Evolutionary conservation across 2,888 invertebrate genomes (phyloP).

Genomic region (Biston betularia): DNA sequence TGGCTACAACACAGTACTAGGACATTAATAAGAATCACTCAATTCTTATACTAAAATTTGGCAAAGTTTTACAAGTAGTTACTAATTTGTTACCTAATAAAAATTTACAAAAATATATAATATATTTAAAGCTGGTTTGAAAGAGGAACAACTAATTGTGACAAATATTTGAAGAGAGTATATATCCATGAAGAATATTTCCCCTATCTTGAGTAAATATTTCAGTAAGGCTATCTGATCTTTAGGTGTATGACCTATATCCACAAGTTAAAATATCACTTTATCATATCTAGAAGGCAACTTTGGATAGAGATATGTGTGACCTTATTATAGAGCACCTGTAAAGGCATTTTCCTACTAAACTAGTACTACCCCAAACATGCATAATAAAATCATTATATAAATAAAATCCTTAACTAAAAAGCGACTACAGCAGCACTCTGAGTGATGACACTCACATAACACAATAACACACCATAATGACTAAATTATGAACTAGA

Average conservation of each 20-base stretch:
- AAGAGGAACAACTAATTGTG: conserved; percentile 71
- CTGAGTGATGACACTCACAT: conserved; percentile 73
- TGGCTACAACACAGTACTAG: conserved; percentile 80
- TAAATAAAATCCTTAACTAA: conserved; percentile 62
- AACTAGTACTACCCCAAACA: conserved; percentile 72
- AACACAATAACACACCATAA: conserved; percentile 83
- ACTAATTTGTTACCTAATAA: conserved; percentile 66
- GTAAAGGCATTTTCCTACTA: conserved; percentile 75
- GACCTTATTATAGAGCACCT: conserved; percentile 83
- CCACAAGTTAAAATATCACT: conserved; percentile 75
- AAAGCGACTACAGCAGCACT: conserved; percentile 83
- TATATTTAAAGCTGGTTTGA: conserved; percentile 70
- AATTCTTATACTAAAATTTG: conserved; percentile 75
- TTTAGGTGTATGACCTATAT: conserved; percentile 79
- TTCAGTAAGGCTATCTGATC: conserved; percentile 72
- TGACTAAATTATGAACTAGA: conserved; percentile 85
- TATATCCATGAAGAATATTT: conserved; percentile 60
- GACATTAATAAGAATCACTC: conserved; percentile 73
- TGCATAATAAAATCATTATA: conserved; percentile 68
- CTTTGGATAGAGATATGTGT: conserved; percentile 83
- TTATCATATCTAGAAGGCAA: conserved; percentile 85
- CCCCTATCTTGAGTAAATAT: conserved; percentile 76
- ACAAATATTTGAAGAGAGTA: conserved; percentile 65
- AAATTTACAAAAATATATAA: conserved; percentile 74
- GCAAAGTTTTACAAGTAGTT: conserved; percentile 71